Conservation (phyloP, 2,113 vertebrate genomes). For the Pimephales promelas region DNA sequence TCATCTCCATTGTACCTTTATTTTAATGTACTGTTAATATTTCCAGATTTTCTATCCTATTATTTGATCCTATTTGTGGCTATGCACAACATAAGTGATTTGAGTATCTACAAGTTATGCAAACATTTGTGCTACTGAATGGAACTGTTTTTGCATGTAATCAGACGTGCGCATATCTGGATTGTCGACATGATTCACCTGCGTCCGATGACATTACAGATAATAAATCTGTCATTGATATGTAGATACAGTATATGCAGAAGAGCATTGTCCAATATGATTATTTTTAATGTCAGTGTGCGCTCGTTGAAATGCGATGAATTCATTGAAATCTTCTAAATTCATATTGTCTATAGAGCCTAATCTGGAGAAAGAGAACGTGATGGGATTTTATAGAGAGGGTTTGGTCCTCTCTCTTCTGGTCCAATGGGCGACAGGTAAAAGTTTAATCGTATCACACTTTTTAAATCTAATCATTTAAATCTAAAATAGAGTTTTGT, state of each 20-base stretch:
- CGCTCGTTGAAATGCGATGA: background rate
- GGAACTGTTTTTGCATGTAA: background rate
- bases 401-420: slow-evolving; percentile 28
- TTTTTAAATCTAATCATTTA: background rate
- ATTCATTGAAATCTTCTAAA: background rate
- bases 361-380: background rate
- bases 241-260: background rate
- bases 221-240: background rate
- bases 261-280: background rate
- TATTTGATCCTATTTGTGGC: too few relatives aligned
- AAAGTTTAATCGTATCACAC: background rate
- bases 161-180: background rate
- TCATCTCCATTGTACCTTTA: background rate
- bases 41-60: background rate
- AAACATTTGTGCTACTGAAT: background rate
- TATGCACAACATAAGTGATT: background rate
- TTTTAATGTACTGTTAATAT: background rate
- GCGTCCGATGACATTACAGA: background rate
- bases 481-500: background rate
- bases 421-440: slow-evolving; percentile 37
- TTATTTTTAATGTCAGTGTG: background rate
- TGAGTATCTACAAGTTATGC: background rate
- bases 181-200: background rate
- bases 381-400: slow-evolving; percentile 30
- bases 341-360: background rate